A percentile compares a stretch with the other conserved stretches of the same genome.
Conservation (phyloP, 2,888 invertebrate genomes). For the Acanthococcus lagerstroemiae region DNA sequence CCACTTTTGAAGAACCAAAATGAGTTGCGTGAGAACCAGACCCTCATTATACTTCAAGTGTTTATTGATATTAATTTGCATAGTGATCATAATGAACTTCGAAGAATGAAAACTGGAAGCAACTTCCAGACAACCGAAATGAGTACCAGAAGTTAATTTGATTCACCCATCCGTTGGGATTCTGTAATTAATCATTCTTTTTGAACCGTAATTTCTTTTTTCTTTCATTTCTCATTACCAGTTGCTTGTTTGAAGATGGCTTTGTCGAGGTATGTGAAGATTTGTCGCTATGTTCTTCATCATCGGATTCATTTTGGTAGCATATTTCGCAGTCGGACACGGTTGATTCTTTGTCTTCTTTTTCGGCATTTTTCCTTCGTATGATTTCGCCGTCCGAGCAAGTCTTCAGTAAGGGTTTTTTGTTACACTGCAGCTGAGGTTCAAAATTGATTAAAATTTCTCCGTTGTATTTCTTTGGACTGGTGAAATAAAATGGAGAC, state of each 20-base stretch:
- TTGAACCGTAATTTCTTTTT: no score
- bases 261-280: slow-evolving; percentile 29
- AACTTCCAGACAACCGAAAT: no score
- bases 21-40: no score
- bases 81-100: no score
- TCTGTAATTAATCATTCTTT: no score
- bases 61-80: no score
- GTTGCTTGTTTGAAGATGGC: slow-evolving; percentile 29
- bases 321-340: slow-evolving; percentile 43
- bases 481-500: slow-evolving; percentile 36
- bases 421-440: slow-evolving; percentile 46
- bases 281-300: slow-evolving; percentile 21
- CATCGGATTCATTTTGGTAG: slow-evolving; percentile 34
- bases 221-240: no score
- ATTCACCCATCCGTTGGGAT: no score
- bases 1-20: no score
- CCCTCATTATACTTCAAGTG: no score
- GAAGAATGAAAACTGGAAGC: no score
- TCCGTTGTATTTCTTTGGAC: slow-evolving; percentile 41
- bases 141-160: no score
- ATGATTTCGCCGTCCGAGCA: slow-evolving; percentile 72
- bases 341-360: slow-evolving; percentile 42
- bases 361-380: slow-evolving; percentile 46
- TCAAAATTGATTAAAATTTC: slow-evolving; percentile 83
- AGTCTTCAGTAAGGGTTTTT: slow-evolving; percentile 54